Percentiles rank a stretch among this genome's conserved stretches.
Conservation (phyloP, 2,797 vertebrate genomes). For the Sphaeramia orbicularis region DNA sequence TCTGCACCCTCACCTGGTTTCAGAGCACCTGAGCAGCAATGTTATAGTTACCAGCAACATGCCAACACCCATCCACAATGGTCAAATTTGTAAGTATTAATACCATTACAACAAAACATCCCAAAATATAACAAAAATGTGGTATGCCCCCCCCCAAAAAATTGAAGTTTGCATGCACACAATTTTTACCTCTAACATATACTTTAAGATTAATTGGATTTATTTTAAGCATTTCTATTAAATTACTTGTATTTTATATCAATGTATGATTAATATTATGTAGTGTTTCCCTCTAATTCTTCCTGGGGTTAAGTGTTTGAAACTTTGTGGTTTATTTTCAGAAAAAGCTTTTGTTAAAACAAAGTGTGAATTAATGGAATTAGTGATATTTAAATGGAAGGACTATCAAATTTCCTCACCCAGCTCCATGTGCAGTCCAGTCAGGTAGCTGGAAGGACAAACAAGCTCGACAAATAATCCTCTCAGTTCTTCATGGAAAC, state of each 20-base stretch:
- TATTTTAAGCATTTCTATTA: no score
- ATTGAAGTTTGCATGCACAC: not conserved
- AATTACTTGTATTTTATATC: no score
- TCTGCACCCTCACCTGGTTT: slow-evolving; percentile 97
- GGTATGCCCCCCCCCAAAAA: not conserved
- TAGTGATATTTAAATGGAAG: slow-evolving; percentile 18
- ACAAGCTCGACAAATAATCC: slow-evolving; percentile 81
- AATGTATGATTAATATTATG: no score
- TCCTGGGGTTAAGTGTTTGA: no score
- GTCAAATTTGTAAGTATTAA: slow-evolving; percentile 95
- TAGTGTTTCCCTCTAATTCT: no score
- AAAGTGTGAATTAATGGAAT: slow-evolving; percentile 16
- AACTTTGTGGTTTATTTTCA: no score
- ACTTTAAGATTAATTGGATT: no score
- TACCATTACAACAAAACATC: not conserved
- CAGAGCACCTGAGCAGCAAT: slow-evolving; percentile 96
- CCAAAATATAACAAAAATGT: not conserved
- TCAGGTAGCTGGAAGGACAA: slow-evolving; percentile 72
- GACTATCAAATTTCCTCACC: slow-evolving; percentile 12
- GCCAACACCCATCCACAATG: slow-evolving; percentile 93
- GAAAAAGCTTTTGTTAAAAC: no score
- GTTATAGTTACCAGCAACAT: slow-evolving; percentile 95
- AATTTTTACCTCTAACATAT: not conserved
- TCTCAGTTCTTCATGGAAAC: slow-evolving; percentile 74
- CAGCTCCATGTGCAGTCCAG: slow-evolving; percentile 57